A percentile compares a stretch with the other conserved stretches of the same genome.
These are phyloP conservation scores for Leptodirus hochenwartii DNA, from an alignment of 2,888 invertebrate genomes.

Conservation along the genomic window DNA sequence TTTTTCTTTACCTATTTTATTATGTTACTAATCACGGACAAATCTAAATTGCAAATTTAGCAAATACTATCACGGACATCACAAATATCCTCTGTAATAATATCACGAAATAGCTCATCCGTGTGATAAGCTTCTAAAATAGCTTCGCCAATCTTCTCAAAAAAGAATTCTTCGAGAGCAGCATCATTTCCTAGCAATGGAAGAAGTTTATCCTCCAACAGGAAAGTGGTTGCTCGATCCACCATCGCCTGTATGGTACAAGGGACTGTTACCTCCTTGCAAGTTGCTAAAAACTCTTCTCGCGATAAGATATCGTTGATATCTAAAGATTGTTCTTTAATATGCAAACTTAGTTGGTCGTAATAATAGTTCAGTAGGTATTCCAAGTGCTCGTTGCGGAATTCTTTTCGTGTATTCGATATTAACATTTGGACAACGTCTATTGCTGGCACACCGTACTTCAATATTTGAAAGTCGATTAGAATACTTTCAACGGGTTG, in stretches of 20 bases:
- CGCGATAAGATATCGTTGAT: conserved; percentile 9
- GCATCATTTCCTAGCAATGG: too few species aligned
- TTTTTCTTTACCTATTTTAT: too few species aligned
- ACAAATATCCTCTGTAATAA: too few species aligned
- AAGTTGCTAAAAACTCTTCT: conserved; percentile 12
- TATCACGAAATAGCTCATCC: too few species aligned
- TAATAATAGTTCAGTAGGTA: conserved; percentile 19
- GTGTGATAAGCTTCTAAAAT: too few species aligned
- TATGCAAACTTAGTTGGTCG: conserved; percentile 11
- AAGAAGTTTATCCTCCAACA: conserved; percentile 16
- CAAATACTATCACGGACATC: too few species aligned
- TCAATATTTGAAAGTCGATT: conserved; percentile 20
- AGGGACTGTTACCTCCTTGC: conserved; percentile 11
- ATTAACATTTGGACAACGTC: conserved; percentile 19
- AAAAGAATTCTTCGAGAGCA: too few species aligned
- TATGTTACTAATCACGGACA: too few species aligned
- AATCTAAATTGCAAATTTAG: too few species aligned
- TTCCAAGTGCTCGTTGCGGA: conserved; percentile 15
- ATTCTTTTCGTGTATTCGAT: conserved; percentile 17
- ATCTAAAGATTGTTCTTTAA: conserved; percentile 3
- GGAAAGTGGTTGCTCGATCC: conserved; percentile 16
- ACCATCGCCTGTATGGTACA: conserved; percentile 16
- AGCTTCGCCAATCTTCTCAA: too few species aligned
- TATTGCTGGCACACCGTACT: conserved; percentile 17
- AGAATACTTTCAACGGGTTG: conserved; percentile 14